phyloP scores from a whole-genome alignment of 92 coral and sea anemone genomes.

The Actinernus sp. region DNA sequence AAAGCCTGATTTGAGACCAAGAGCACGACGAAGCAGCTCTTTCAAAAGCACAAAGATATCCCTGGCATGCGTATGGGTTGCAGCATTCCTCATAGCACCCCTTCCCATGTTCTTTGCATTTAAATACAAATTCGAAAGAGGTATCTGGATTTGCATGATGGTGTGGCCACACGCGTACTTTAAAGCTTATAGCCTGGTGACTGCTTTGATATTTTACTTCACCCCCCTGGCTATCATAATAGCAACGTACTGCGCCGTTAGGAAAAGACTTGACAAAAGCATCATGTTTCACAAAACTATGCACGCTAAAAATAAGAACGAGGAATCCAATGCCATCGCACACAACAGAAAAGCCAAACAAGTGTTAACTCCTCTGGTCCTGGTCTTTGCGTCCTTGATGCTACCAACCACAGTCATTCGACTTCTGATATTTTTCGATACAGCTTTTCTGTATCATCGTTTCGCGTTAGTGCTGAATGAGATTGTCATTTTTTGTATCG shows the following conservation, averaged over 20 bases:
- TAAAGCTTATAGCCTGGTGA: constrained; percentile 51
- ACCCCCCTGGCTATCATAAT: constrained; percentile 57
- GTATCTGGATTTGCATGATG: constrained; percentile 40
- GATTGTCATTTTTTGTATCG: constrained; percentile 37
- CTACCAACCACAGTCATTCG: constrained; percentile 60
- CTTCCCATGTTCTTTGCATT: constrained; percentile 70
- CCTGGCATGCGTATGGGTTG: neutral
- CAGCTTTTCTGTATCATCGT: constrained; percentile 18
- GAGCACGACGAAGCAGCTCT: neutral
- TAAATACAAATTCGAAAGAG: constrained; percentile 4
- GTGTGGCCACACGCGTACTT: constrained; percentile 61
- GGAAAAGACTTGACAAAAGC: constrained; percentile 43
- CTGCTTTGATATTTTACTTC: constrained; percentile 63
- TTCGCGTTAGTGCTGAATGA: constrained; percentile 62
- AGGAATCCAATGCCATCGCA: constrained; percentile 20
- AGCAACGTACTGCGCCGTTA: constrained; percentile 45
- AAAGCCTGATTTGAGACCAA: neutral
- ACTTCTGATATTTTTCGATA: constrained; percentile 27
- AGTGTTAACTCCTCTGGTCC: constrained; percentile 62
- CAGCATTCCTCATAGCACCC: constrained; percentile 47
- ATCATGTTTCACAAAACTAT: constrained; percentile 48
- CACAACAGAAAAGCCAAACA: constrained; percentile 54
- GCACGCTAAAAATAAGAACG: neutral
- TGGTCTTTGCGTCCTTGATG: constrained; percentile 62
- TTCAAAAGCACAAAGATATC: neutral